These are phyloP conservation scores for Hydrolagus colliei DNA, from an alignment of 2,797 vertebrate species.

Conservation along the genomic window DNA sequence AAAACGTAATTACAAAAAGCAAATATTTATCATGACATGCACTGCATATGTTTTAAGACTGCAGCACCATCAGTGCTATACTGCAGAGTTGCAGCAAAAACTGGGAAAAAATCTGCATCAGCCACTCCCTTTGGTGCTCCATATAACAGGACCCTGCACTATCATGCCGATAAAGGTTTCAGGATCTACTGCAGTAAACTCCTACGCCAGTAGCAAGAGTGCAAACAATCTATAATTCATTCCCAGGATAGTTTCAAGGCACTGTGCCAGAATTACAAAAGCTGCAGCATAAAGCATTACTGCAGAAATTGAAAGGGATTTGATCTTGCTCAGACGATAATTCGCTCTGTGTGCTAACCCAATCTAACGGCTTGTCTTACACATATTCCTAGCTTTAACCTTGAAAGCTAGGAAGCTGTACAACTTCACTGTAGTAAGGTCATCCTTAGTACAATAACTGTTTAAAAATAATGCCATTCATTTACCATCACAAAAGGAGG, in stretches of 20 bases:
- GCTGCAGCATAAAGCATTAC: conserved; percentile 17
- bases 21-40: neutral
- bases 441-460: no score
- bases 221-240: neutral
- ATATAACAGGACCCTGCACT: conserved; percentile 1
- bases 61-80: neutral
- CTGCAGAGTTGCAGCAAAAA: neutral
- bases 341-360: neutral
- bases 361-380: neutral
- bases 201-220: conserved; percentile 3
- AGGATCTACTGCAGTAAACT: conserved; percentile 24
- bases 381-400: neutral
- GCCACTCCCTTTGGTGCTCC: neutral
- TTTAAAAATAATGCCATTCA: no score
- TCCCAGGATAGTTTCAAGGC: neutral
- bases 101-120: neutral
- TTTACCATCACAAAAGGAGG: no score
- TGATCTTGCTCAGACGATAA: neutral
- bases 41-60: neutral
- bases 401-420: neutral
- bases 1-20: no score
- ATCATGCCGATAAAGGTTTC: neutral
- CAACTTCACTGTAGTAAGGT: neutral
- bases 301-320: neutral
- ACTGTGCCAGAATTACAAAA: conserved; percentile 8